These are phyloP conservation scores for Chiloscyllium plagiosum DNA, from an alignment of 2,113 vertebrate genomes.

Conservation along the genomic window DNA sequence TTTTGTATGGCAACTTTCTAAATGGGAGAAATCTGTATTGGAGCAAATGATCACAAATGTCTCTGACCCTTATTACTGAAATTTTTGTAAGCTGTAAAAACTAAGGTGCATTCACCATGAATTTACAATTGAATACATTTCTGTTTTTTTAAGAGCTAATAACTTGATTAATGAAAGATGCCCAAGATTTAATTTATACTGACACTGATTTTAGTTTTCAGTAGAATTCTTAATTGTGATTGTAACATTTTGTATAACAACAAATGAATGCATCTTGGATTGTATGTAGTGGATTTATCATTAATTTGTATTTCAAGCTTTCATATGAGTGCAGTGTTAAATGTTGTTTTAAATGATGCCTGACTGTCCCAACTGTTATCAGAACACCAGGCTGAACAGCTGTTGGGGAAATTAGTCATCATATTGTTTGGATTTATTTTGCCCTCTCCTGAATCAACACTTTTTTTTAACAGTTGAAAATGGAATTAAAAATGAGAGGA, in stretches of 20 bases:
- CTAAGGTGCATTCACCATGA: neutral
- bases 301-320: neutral
- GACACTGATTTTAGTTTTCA: neutral
- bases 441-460: neutral
- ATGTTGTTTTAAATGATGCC: neutral
- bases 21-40: constrained; percentile 63
- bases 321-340: neutral
- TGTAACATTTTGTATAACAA: neutral
- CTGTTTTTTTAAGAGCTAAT: neutral
- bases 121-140: neutral
- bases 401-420: neutral
- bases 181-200: neutral
- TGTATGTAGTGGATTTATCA: neutral
- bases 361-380: neutral
- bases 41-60: constrained; percentile 53
- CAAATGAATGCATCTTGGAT: neutral
- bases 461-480: neutral
- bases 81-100: neutral
- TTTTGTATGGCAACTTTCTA: constrained; percentile 69
- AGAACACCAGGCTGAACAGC: neutral
- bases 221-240: neutral
- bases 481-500: neutral
- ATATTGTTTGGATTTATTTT: neutral
- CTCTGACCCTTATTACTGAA: constrained; percentile 55
- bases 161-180: neutral